Conservation (phyloP, 1,140 invertebrate species). For the Calliopsis andreniformis region DNA sequence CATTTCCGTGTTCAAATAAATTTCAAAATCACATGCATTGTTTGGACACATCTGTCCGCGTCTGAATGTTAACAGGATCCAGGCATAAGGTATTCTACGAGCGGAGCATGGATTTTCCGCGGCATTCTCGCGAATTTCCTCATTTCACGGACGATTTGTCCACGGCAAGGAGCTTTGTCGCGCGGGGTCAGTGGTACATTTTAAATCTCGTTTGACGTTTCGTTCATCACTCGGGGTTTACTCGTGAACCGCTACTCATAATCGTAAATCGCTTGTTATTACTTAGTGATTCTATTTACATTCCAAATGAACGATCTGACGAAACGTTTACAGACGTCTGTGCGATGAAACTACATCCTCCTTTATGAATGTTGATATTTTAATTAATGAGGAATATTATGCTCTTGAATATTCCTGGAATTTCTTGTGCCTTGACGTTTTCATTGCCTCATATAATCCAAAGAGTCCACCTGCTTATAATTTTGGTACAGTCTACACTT, state of each 20-base stretch:
- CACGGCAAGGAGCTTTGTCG: slow-evolving; percentile 32
- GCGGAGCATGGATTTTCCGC: slow-evolving; percentile 65
- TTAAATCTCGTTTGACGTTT: slow-evolving; percentile 50
- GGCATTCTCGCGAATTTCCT: slow-evolving; percentile 61
- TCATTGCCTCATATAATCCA: too few species aligned
- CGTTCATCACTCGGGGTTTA: slow-evolving; percentile 21
- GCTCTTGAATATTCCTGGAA: too few species aligned
- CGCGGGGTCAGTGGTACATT: slow-evolving; percentile 47
- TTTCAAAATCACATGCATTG: slow-evolving; percentile 2
- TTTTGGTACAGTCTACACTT: too few species aligned
- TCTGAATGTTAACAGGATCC: slow-evolving; percentile 49
- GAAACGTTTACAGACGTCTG: too few species aligned
- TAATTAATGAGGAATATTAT: too few species aligned
- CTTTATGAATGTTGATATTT: too few species aligned
- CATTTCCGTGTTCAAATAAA: slow-evolving; percentile 5
- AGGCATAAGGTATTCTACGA: slow-evolving; percentile 60
- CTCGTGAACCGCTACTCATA: slow-evolving; percentile 39
- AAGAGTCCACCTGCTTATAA: too few species aligned
- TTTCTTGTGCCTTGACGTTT: too few species aligned
- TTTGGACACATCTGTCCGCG: slow-evolving; percentile 13
- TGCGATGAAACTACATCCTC: too few species aligned
- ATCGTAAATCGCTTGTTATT: slow-evolving; percentile 53
- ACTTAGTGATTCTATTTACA: neutral
- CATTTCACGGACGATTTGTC: slow-evolving; percentile 68
- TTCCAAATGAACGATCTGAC: neutral